These are phyloP conservation scores for Geotrupes spiniger DNA, from an alignment of 2,888 invertebrate genomes.

Conservation along the genomic window DNA sequence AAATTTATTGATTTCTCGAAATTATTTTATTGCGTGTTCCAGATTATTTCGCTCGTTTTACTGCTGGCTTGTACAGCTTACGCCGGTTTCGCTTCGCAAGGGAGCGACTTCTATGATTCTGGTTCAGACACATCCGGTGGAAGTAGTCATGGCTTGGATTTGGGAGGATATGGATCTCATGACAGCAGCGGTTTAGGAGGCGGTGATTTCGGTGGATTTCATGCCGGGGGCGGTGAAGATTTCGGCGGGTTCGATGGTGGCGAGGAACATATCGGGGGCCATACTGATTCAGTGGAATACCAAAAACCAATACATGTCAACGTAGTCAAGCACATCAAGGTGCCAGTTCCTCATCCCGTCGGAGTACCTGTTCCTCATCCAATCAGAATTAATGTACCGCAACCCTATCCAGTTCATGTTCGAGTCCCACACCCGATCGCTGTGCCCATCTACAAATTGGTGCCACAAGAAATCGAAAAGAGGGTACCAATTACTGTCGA, in stretches of 20 bases:
- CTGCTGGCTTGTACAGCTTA: constrained; percentile 31
- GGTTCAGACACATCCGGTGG: constrained; percentile 31
- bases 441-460: constrained; percentile 70
- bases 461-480: constrained; percentile 69
- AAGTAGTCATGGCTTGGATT: constrained; percentile 51
- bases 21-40: constrained; percentile 6
- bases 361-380: constrained; percentile 48
- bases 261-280: constrained; percentile 56
- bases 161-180: constrained; percentile 13
- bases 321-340: constrained; percentile 68
- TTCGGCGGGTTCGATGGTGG: constrained; percentile 33
- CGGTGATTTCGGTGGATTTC: constrained; percentile 9
- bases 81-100: constrained; percentile 30
- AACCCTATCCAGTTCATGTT: constrained; percentile 72
- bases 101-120: constrained; percentile 27
- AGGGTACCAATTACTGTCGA: constrained; percentile 73
- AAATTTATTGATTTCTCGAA: too few species aligned
- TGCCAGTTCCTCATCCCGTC: constrained; percentile 57
- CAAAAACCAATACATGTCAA: constrained; percentile 68
- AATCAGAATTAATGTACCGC: constrained; percentile 69
- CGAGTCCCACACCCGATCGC: constrained; percentile 70
- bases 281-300: constrained; percentile 63
- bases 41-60: constrained; percentile 33
- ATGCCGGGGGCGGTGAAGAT: constrained; percentile 4
- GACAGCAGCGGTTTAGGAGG: constrained; percentile 33